These are phyloP conservation scores for Oreortyx pictus DNA, from an alignment of 2,797 vertebrate species.

Conservation along the genomic window DNA sequence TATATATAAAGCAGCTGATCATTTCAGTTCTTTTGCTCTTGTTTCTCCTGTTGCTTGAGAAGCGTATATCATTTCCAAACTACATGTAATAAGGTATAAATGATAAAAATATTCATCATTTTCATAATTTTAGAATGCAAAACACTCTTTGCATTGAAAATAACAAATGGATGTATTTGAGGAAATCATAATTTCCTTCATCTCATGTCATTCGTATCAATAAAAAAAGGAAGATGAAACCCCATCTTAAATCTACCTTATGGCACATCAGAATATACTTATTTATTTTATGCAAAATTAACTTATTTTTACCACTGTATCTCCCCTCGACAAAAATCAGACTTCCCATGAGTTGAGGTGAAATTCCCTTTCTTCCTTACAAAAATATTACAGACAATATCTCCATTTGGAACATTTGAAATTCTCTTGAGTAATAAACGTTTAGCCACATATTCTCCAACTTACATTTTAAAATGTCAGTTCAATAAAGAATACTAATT, in stretches of 20 bases:
- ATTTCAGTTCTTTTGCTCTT: neutral
- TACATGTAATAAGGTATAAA: neutral
- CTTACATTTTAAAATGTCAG: neutral
- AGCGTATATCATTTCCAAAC: neutral
- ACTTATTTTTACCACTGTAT: neutral
- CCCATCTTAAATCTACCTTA: neutral
- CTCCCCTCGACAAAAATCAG: neutral
- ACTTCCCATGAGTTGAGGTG: neutral
- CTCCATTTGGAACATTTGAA: neutral
- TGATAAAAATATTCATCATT: neutral
- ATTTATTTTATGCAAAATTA: neutral
- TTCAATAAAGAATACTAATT: neutral
- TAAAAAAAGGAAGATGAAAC: neutral
- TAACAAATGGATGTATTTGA: neutral
- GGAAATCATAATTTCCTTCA: neutral
- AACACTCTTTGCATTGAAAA: neutral
- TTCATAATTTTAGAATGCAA: neutral
- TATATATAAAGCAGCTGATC: neutral
- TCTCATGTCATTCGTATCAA: neutral
- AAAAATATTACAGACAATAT: neutral
- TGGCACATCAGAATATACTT: neutral
- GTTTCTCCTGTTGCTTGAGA: neutral
- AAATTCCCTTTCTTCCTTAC: neutral
- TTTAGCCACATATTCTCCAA: neutral
- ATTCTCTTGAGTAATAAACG: neutral